Conservation (phyloP, 2,113 vertebrate species). For the Theristicus caerulescens region DNA sequence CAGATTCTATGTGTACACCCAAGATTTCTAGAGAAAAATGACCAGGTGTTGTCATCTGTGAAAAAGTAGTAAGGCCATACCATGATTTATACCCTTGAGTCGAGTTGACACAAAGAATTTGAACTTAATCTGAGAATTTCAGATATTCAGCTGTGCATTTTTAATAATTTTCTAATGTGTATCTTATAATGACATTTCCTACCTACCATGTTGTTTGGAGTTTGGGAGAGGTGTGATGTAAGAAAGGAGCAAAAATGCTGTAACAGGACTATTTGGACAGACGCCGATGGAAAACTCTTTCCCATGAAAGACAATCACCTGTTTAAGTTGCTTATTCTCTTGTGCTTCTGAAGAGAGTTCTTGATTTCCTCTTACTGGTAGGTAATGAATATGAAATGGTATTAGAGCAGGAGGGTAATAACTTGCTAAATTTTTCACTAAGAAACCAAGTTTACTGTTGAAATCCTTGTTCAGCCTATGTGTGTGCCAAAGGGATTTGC, state of each 20-base stretch:
- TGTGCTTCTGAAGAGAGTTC: not conserved
- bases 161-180: not conserved
- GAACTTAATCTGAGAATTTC: not conserved
- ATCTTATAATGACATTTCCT: not conserved
- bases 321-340: not conserved
- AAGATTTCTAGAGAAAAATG: slow-evolving; percentile 6
- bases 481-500: not conserved
- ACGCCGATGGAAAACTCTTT: not conserved
- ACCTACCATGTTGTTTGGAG: not conserved
- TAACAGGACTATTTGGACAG: not conserved
- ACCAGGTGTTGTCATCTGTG: not conserved
- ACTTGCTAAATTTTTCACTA: not conserved
- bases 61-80: not conserved
- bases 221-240: not conserved
- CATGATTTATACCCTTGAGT: not conserved
- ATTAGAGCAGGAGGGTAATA: not conserved
- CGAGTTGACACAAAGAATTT: not conserved
- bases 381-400: not conserved
- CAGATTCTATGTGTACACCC: not conserved
- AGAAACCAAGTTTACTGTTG: not conserved
- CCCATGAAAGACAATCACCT: not conserved
- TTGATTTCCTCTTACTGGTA: not conserved
- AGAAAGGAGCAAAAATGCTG: not conserved
- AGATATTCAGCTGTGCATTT: not conserved
- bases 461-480: not conserved